phyloP scores from a whole-genome alignment of 2,888 invertebrate species.

The Pogonocherus hispidulus region DNA sequence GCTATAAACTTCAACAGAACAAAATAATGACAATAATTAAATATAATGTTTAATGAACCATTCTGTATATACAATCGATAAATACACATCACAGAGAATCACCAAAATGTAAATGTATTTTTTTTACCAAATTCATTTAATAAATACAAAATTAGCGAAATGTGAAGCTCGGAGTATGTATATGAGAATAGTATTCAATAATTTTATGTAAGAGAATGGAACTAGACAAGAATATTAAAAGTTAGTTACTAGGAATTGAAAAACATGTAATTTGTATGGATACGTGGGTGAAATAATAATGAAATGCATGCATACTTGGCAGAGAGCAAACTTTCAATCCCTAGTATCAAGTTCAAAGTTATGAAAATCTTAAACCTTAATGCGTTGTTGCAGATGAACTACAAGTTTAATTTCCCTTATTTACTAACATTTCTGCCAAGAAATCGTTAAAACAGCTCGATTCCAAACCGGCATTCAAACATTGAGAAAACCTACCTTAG shows the following conservation, averaged over 20 bases:
- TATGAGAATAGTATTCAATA: not conserved
- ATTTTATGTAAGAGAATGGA: constrained; percentile 2
- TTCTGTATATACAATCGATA: not conserved
- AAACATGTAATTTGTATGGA: not conserved
- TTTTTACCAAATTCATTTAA: constrained; percentile 19
- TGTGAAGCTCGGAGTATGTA: not conserved
- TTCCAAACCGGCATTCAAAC: constrained; percentile 12
- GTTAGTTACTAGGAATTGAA: constrained; percentile 15
- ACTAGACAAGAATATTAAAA: not conserved
- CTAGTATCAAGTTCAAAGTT: constrained; percentile 11
- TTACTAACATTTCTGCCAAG: constrained; percentile 28
- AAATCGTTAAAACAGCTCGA: constrained; percentile 21
- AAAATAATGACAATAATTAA: not conserved
- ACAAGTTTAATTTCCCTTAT: constrained; percentile 26
- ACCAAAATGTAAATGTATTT: not conserved
- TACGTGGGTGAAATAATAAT: not conserved
- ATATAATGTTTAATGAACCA: not conserved
- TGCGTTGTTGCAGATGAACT: constrained; percentile 25
- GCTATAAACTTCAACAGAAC: not conserved
- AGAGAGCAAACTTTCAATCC: constrained; percentile 11
- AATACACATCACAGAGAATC: too few species aligned
- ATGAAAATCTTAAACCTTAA: constrained; percentile 16
- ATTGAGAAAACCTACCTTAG: constrained; percentile 3
- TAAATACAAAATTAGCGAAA: constrained; percentile 21
- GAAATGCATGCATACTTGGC: not conserved